These are phyloP conservation scores for Chionomys nivalis DNA, from an alignment of 2,113 vertebrate genomes.

Conservation along the genomic window DNA sequence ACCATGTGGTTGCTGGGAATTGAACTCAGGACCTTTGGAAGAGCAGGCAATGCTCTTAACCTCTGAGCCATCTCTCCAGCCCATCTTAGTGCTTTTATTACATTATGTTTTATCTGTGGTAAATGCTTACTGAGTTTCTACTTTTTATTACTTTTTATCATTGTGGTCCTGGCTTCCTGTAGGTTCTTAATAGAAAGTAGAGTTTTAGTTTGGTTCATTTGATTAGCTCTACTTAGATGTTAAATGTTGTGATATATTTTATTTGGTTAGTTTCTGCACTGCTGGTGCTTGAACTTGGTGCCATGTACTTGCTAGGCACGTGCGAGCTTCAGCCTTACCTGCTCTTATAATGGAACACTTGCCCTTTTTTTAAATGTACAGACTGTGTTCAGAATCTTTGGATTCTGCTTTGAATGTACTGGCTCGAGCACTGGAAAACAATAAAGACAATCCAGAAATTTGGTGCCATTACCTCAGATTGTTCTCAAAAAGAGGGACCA, in stretches of 20 bases:
- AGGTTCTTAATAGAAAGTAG: slow-evolving; percentile 39
- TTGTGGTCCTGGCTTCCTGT: neutral
- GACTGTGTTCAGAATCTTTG: slow-evolving; percentile 91
- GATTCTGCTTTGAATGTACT: slow-evolving; percentile 97
- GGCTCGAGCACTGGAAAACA: slow-evolving; percentile 95
- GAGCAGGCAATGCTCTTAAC: no score
- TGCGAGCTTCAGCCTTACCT: neutral
- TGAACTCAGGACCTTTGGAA: no score
- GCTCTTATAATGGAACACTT: neutral
- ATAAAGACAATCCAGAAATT: slow-evolving; percentile 95
- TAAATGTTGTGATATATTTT: neutral
- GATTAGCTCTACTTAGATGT: slow-evolving; percentile 45
- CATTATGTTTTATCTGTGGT: slow-evolving; percentile 56
- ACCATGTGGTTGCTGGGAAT: no score
- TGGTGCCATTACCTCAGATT: slow-evolving; percentile 97
- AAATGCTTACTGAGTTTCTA: slow-evolving; percentile 47
- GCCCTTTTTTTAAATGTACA: slow-evolving; percentile 77
- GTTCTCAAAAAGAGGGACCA: slow-evolving; percentile 93
- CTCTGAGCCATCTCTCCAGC: no score
- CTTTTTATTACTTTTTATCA: slow-evolving; percentile 43
- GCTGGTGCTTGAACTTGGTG: neutral
- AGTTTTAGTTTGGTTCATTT: slow-evolving; percentile 39
- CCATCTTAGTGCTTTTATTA: slow-evolving; percentile 72
- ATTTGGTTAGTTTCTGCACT: neutral
- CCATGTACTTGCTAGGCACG: neutral